phyloP scores from a whole-genome alignment of 1,140 invertebrate species.

The Brachionus paranguensis region DNA sequence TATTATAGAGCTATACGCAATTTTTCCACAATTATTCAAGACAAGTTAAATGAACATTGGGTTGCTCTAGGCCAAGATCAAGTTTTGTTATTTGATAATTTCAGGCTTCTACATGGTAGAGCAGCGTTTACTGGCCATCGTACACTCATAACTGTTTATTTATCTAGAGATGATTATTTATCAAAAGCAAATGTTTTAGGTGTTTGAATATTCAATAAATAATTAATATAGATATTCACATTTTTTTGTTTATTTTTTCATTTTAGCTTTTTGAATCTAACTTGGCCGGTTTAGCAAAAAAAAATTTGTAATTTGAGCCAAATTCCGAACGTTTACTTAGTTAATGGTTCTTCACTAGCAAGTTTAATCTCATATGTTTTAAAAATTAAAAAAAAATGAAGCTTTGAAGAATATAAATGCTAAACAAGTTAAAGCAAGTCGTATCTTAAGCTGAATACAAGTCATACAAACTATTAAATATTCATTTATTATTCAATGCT shows the following conservation, averaged over 20 bases:
- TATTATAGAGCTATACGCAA: constrained; percentile 63
- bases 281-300: not conserved
- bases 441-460: not conserved
- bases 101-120: constrained; percentile 67
- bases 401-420: not conserved
- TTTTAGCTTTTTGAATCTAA: not conserved
- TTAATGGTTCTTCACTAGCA: not conserved
- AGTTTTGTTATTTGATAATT: constrained; percentile 69
- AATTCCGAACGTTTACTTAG: not conserved
- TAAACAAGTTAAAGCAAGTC: not conserved
- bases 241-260: not conserved
- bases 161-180: constrained; percentile 27
- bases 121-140: constrained; percentile 60
- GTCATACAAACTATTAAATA: not conserved
- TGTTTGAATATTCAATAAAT: not conserved
- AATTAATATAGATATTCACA: not conserved
- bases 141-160: not conserved
- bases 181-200: constrained; percentile 11
- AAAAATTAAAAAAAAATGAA: not conserved
- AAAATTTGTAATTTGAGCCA: not conserved
- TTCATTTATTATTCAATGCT: not conserved
- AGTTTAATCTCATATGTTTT: not conserved
- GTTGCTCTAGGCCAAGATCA: constrained; percentile 63
- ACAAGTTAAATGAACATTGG: constrained; percentile 58
- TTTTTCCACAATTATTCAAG: constrained; percentile 60